These are phyloP conservation scores for Halcyon smyrnensis DNA, from an alignment of 2,797 vertebrate species.

Conservation along the genomic window DNA sequence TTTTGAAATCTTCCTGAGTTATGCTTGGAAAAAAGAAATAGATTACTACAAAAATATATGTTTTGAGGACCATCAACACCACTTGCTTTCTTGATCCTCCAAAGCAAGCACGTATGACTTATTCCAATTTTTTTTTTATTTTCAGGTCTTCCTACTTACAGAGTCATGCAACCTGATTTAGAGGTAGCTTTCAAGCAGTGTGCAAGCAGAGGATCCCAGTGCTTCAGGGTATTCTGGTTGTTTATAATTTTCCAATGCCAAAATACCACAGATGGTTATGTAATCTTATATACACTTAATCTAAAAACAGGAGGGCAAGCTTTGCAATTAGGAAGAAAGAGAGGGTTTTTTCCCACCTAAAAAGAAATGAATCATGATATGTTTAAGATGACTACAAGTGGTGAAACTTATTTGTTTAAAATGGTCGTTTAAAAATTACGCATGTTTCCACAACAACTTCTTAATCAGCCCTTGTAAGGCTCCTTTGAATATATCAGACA, in stretches of 20 bases:
- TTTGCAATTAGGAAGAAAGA: not conserved
- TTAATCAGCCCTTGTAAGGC: not conserved
- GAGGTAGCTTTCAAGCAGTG: not conserved
- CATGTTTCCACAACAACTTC: not conserved
- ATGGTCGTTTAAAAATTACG: not conserved
- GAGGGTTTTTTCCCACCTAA: not conserved
- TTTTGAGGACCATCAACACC: not conserved
- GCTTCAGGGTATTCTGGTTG: not conserved
- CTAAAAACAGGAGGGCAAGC: not conserved
- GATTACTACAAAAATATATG: not conserved
- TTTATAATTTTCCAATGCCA: not conserved
- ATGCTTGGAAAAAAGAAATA: not conserved
- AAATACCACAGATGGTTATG: not conserved
- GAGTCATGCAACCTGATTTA: not conserved
- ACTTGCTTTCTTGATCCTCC: not conserved
- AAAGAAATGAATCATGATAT: not conserved
- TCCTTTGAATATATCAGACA: not conserved
- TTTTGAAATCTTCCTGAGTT: not conserved
- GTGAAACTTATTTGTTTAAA: not conserved
- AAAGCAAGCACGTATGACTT: not conserved
- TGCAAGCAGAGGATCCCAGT: not conserved
- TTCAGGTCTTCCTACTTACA: not conserved
- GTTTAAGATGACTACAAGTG: not conserved
- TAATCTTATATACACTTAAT: not conserved
- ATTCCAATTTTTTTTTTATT: not conserved